phyloP scores from a whole-genome alignment of 2,797 vertebrate species.

The Betta splendens region DNA sequence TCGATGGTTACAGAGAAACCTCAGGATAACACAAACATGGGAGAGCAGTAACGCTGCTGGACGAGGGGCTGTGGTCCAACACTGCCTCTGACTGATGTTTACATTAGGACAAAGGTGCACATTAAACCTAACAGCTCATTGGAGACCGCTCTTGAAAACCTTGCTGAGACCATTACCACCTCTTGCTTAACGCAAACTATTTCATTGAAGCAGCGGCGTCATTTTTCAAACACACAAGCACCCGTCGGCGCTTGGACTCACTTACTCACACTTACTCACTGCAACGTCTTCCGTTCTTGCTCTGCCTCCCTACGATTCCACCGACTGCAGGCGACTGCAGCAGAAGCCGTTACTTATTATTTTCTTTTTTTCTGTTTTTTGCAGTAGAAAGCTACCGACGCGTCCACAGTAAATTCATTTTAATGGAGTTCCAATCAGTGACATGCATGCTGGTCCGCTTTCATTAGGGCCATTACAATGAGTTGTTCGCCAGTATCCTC shows the following conservation, averaged over 20 bases:
- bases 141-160: constrained; percentile 14
- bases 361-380: constrained; percentile 14
- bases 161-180: constrained; percentile 17
- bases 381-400: background rate
- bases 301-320: background rate
- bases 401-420: constrained; percentile 7
- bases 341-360: background rate
- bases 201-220: constrained; percentile 19
- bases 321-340: background rate
- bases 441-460: constrained; percentile 15
- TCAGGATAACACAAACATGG: too few species aligned
- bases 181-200: constrained; percentile 13
- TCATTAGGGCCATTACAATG: constrained; percentile 18
- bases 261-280: constrained; percentile 1
- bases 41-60: too few species aligned
- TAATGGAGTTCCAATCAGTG: constrained; percentile 10
- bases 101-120: constrained; percentile 10
- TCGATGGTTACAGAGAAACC: too few species aligned
- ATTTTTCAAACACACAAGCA: background rate
- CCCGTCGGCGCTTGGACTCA: background rate
- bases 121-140: constrained; percentile 6
- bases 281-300: constrained; percentile 6
- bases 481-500: constrained; percentile 4
- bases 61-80: constrained; percentile 3
- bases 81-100: constrained; percentile 15